Base-by-base conservation (phyloP, 2,888 invertebrate genomes). In the Phalera bucephala region DNA sequence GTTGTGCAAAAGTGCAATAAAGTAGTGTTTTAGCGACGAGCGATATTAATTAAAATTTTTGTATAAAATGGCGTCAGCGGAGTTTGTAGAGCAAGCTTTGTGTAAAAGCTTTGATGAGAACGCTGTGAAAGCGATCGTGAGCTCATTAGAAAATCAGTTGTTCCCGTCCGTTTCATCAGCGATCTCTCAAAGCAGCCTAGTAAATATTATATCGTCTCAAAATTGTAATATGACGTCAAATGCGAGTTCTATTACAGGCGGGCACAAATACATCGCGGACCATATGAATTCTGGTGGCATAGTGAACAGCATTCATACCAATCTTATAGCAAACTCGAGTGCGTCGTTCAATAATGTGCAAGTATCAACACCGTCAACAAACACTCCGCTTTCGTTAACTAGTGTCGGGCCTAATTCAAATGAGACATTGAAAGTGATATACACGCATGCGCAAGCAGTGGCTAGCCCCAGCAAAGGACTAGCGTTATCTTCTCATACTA, bases 51-150 rank as follows among this genome's bases (percentile, higher is more conserved):
- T n/a, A n/a, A n/a, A n/a, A n/a, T n/a, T n/a, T 65, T 66, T 61
- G 62, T 69, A 74, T 66, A 96, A 96, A 95, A 96, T 96, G 96
- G 96, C 96, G 95, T 95, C 96, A 91, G 94, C 94, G 91, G 95
- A 95, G 93, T 95, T 95, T 93, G 93, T 96, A 90, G 96, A 96
- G 92, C 95, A 96, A 93, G 95, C 95, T 92, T 93, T 96, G 80
- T 94, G 93, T 91, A 95, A 94, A 91, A 95, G 95, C 92, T 95
- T 95, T 82, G 96, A 96, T 90, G 95, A 95, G 92, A 95, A 94
- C 84, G 95, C 94, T 80, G 95, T 96, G 80, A 95, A 93, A 91
- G 95, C 95, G 74, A 93, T 96, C 76, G 95, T 96, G 76, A 95
- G 95, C 74, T 94, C 95, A 61, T 91, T 96, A 67, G 95, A 96